Evolutionary conservation across 2,113 vertebrate species (phyloP).

Genomic region (Orcinus orca): DNA sequence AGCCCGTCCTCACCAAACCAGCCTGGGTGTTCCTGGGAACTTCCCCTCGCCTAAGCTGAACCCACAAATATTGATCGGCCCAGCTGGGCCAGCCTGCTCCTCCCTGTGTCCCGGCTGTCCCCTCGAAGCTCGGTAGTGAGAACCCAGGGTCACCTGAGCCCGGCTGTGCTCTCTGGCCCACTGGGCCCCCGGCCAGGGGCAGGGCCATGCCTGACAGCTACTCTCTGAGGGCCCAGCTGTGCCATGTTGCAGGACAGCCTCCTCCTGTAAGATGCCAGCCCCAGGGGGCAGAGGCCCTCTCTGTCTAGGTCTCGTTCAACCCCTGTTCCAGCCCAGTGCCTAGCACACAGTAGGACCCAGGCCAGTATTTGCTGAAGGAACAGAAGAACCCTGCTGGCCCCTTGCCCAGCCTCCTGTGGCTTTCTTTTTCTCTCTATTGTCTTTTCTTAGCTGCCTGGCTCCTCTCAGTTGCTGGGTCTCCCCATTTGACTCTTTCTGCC

Average conservation of each 20-base stretch:
- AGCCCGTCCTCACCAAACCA: neutral
- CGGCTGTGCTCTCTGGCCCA: slow-evolving; percentile 27
- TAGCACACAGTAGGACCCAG: neutral
- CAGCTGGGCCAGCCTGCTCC: neutral
- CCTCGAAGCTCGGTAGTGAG: neutral
- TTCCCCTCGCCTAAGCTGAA: neutral
- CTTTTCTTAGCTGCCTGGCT: neutral
- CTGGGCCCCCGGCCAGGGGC: slow-evolving; percentile 18
- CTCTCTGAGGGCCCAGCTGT: neutral
- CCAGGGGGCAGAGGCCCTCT: neutral
- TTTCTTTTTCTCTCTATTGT: neutral
- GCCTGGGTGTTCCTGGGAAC: neutral
- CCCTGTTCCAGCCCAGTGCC: neutral
- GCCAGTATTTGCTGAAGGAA: neutral
- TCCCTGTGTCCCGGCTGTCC: neutral
- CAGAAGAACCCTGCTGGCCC: neutral
- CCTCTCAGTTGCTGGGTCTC: neutral
- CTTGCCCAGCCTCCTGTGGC: neutral
- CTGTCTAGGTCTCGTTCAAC: neutral
- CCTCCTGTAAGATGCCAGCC: neutral
- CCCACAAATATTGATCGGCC: neutral
- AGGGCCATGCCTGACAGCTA: neutral
- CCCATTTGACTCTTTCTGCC: neutral
- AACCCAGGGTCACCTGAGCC: neutral
- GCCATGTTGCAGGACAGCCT: neutral